A percentile compares a stretch with the other conserved stretches of the same genome.
These are phyloP conservation scores for Bubo bubo DNA, from an alignment of 2,113 vertebrate species.

Conservation along the genomic window DNA sequence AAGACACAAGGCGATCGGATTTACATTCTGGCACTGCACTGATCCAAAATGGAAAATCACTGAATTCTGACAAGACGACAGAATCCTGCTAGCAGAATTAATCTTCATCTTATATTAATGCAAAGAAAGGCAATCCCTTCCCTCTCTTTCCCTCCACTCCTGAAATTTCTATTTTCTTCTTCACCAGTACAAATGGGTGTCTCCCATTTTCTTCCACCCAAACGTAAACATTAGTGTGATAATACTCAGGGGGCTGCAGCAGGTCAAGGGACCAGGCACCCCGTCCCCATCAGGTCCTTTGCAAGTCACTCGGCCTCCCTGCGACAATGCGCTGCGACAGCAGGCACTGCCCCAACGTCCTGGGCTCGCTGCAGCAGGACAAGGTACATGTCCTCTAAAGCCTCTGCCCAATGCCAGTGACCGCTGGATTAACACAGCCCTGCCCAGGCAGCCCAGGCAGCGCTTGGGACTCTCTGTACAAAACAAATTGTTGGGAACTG, in stretches of 20 bases:
- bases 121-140: slow-evolving; percentile 37
- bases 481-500: rapidly evolving
- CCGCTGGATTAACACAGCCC: rapidly evolving
- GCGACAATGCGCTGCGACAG: rapidly evolving
- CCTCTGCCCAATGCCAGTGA: not conserved
- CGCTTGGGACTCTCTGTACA: rapidly evolving
- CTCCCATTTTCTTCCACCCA: not conserved
- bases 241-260: not conserved
- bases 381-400: rapidly evolving
- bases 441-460: rapidly evolving
- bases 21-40: slow-evolving; percentile 62
- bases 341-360: rapidly evolving
- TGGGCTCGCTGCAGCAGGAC: not conserved
- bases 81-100: slow-evolving; percentile 28
- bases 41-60: slow-evolving; percentile 50
- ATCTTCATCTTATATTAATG: slow-evolving; percentile 42
- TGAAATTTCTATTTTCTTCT: not conserved
- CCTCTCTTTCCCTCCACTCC: not conserved
- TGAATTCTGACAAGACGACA: slow-evolving; percentile 16
- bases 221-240: not conserved
- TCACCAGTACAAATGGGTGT: rapidly evolving
- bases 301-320: not conserved
- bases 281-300: not conserved
- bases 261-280: not conserved
- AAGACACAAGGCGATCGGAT: slow-evolving; percentile 68